Percentiles rank a stretch among this genome's conserved stretches.
phyloP scores from a whole-genome alignment of 1,140 invertebrate species.

The Metopolophium dirhodum region DNA sequence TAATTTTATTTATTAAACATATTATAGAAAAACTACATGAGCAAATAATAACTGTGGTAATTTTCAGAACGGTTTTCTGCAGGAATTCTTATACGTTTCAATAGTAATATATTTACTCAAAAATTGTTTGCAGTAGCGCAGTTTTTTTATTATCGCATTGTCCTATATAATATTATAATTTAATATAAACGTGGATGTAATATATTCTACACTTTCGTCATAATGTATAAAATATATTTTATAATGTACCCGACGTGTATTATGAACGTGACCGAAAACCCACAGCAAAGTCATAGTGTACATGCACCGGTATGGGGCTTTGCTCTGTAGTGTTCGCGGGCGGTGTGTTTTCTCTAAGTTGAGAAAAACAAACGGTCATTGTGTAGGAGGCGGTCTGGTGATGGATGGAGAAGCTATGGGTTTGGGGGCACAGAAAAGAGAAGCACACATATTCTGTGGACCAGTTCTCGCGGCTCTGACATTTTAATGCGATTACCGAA shows the following conservation, averaged over 20 bases:
- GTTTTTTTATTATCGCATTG: background rate
- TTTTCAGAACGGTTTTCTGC: background rate
- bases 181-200: background rate
- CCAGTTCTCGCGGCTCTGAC: background rate
- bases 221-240: background rate
- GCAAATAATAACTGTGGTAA: too few relatives aligned
- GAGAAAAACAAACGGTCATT: slow-evolving; percentile 43
- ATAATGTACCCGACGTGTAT: background rate
- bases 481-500: slow-evolving; percentile 47
- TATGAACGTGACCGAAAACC: background rate
- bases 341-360: background rate
- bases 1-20: background rate
- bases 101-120: background rate
- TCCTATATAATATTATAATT: background rate
- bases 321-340: too few relatives aligned
- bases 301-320: too few relatives aligned
- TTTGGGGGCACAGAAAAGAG: background rate
- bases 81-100: background rate
- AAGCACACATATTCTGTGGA: background rate
- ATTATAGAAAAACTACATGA: background rate
- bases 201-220: background rate
- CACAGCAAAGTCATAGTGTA: background rate
- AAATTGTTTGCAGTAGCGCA: background rate
- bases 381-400: background rate
- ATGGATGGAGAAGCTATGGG: background rate